phyloP scores from a whole-genome alignment of 2,888 invertebrate species.

The Dorcus parallelipipedus region DNA sequence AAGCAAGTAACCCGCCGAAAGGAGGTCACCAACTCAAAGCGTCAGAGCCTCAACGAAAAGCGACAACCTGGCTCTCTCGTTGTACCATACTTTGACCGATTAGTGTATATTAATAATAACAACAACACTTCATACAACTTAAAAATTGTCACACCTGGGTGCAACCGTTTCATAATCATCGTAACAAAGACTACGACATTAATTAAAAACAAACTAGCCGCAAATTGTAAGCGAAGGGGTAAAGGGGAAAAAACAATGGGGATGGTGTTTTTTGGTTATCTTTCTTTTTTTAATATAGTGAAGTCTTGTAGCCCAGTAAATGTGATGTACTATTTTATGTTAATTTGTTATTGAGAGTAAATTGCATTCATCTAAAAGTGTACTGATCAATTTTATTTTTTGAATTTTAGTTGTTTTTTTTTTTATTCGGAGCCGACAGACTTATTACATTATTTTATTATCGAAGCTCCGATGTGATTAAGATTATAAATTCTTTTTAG shows the following conservation, averaged over 20 bases:
- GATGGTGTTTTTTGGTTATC: not conserved
- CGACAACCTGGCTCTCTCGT: constrained; percentile 81
- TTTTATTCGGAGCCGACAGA: not conserved
- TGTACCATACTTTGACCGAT: constrained; percentile 84
- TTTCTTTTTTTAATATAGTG: constrained; percentile 9
- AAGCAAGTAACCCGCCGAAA: constrained; percentile 86
- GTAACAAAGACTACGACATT: constrained; percentile 5
- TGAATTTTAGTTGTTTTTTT: not conserved
- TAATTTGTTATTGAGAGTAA: constrained; percentile 7
- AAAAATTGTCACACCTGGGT: not conserved
- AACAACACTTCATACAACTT: not conserved
- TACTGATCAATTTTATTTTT: constrained; percentile 3
- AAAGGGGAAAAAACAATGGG: not conserved
- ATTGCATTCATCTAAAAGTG: constrained; percentile 7
- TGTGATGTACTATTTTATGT: constrained; percentile 15
- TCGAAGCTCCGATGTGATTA: too few relatives aligned
- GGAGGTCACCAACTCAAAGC: constrained; percentile 77
- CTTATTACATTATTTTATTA: not conserved
- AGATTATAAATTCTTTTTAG: too few relatives aligned
- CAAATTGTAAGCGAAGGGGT: not conserved
- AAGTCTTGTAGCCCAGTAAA: constrained; percentile 16
- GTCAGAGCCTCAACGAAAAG: constrained; percentile 75
- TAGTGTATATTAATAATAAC: constrained; percentile 25
- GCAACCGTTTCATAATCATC: not conserved
- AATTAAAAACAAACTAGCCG: not conserved